Conservation (phyloP, 2,888 invertebrate species). For the Pterostichus madidus region DNA sequence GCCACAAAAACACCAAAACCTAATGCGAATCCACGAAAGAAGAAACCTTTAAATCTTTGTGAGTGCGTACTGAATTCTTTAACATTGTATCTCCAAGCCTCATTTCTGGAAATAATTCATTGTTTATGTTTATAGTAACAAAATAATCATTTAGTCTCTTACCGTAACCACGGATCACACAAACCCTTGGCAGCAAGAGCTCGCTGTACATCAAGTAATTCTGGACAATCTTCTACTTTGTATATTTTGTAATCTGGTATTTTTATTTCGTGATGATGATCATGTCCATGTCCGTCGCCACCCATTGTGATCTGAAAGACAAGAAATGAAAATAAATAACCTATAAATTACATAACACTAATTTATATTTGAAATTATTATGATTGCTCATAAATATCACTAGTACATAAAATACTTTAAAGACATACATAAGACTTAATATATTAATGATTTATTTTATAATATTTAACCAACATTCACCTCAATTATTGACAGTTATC, state of each 20-base stretch:
- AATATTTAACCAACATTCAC: constrained; percentile 23
- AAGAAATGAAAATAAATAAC: constrained; percentile 12
- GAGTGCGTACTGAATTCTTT: constrained; percentile 80
- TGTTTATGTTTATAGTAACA: neutral
- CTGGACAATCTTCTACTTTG: constrained; percentile 84
- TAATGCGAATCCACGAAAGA: constrained; percentile 83
- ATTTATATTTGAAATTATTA: constrained; percentile 1
- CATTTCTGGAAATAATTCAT: constrained; percentile 81
- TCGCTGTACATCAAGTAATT: constrained; percentile 82
- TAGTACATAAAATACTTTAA: neutral
- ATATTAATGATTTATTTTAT: neutral
- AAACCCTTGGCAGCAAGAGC: constrained; percentile 86
- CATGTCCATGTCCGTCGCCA: constrained; percentile 79
- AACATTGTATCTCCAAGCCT: constrained; percentile 88
- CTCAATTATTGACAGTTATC: constrained; percentile 32
- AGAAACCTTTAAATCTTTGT: constrained; percentile 75
- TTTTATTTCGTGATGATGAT: constrained; percentile 80
- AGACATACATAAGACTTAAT: neutral
- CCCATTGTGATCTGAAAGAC: constrained; percentile 76
- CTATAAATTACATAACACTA: constrained; percentile 61
- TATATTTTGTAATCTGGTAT: constrained; percentile 87
- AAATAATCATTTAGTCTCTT: constrained; percentile 59
- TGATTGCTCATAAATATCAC: neutral
- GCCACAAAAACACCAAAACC: constrained; percentile 82
- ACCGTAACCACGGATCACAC: constrained; percentile 93